Base-by-base conservation (phyloP, 2,113 vertebrate genomes). In the Parus major region DNA sequence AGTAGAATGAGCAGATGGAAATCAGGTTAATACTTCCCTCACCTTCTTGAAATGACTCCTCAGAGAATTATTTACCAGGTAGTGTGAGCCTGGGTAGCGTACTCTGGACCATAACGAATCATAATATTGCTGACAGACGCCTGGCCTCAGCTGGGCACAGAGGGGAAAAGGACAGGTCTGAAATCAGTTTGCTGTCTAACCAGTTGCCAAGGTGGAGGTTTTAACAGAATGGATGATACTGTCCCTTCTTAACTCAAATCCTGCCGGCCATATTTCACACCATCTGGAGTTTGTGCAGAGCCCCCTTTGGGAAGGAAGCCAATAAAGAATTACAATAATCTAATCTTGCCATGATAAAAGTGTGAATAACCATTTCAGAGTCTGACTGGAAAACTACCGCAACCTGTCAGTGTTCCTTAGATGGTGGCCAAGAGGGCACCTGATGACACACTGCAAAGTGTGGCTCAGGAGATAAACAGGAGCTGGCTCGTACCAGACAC, bases 231-330 rank as follows among this genome's bases (percentile, higher is more conserved):
- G 60, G 78, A 61, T 90, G 88, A 82, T 75, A 75, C 53, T 82
- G 78, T 87, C 91, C 82, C 79, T 91, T 93, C 88, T 95, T 93
- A 94, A 83, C 80, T 96, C 86, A 86, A 88, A 91, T 96, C 83
- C 92, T 78, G 84, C 36, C 0, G 5, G 72, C 89, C 75, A 41
- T 73, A 33, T 95, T 96, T 96, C 92, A 87, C 92, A 91, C 95
- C 93, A 94, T 94, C 95, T 97, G 96, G 92, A 93, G 88, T 87
- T 95, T 95, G 77, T 93, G 77, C 90, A 85, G 83, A 92, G 69
- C 92, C 83, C 5, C 35, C 84, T 79, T 85, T 81, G 89, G 96
- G 93, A 97, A 88, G 73, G 46, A 7, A 2, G 92, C 89, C 94
- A 86, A 36, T 84, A 60, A 92, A 91, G 93, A 95, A 95, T 95